Evolutionary conservation across 2,888 invertebrate species (phyloP), one percentile per base, ranked within the genome.

Genomic region (Drosophila monieri): DNA sequence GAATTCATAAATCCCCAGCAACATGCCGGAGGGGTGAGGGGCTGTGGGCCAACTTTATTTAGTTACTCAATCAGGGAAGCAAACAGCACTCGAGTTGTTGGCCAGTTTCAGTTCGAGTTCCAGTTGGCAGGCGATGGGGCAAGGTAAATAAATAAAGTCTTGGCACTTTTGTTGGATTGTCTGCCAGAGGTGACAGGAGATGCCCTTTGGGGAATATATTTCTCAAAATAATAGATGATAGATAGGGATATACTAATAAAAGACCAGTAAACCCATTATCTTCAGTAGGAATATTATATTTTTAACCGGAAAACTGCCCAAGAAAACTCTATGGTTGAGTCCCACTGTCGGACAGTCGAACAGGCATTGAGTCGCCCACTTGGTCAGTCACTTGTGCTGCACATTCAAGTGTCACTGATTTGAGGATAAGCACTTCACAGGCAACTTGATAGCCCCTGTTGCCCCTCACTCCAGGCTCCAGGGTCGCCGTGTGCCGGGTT

Each of bases 401-500:
- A 84, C 88, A 88, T 87, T 84, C 83, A 88, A 84, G 89, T 88
- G 89, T 88, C 84, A 84, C 88, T 88, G 89, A 84, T 84, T 84
- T 84, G 86, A 88, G 84, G 86, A 85, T 88, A 84, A 84, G 84
- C 83, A 84, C 89, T 84, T 87, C 88, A 80, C 85, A 87, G 79
- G 81, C 81, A 88, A 88, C 88, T 87, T 83, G 83, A 83, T 88
- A 87, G 88, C 88, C 71, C 37, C 43, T 1, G 43, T 18, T 8
- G 8, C 18, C 18, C 41, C 18, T 9, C 41, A 18, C 43, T 18
- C 3, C 21, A 12, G 21, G 35, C 14, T 4, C 61, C 27, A 71
- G 52, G 64, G 12, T 30, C 43, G 35, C 46, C 46, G 67, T 46
- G 46, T 41, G 15, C 73, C 47, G 49, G 30, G 61, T 43, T 39